Conservation (phyloP, 2,797 vertebrate genomes). For the Eulemur albifrons region DNA sequence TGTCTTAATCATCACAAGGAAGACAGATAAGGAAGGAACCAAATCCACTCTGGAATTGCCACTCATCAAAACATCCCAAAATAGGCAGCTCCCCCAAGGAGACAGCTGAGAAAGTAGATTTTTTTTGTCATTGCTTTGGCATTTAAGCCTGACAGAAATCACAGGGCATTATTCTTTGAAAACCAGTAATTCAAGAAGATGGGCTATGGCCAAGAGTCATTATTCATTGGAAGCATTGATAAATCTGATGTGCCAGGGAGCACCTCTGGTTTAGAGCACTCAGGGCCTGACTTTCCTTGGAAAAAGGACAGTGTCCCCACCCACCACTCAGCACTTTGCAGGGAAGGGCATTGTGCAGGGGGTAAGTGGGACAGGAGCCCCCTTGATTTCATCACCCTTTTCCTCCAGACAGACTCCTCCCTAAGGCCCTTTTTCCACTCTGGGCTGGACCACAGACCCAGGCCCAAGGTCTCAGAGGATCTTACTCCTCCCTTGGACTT, state of each 20-base stretch:
- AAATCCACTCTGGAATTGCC: not conserved
- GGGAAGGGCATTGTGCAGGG: too few species aligned
- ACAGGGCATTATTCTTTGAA: not conserved
- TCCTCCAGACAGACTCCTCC: not conserved
- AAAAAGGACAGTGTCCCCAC: not conserved
- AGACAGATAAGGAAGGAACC: not conserved
- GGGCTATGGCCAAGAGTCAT: not conserved
- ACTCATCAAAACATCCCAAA: not conserved
- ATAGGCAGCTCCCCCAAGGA: not conserved
- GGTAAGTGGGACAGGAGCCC: not conserved
- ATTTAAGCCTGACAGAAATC: not conserved
- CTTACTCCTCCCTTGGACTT: not conserved
- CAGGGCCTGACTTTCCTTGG: not conserved
- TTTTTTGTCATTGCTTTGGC: not conserved
- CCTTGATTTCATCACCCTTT: not conserved
- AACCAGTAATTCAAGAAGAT: conserved; percentile 24
- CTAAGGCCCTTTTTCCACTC: not conserved
- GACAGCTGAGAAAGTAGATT: not conserved
- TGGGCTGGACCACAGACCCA: not conserved
- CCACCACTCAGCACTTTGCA: not conserved
- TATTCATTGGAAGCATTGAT: not conserved
- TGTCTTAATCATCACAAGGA: not conserved
- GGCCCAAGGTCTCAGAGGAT: not conserved
- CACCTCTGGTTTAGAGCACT: not conserved
- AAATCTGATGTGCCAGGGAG: not conserved